Evolutionary conservation across 2,113 vertebrate genomes (phyloP).

Genomic region (Fulica atra): DNA sequence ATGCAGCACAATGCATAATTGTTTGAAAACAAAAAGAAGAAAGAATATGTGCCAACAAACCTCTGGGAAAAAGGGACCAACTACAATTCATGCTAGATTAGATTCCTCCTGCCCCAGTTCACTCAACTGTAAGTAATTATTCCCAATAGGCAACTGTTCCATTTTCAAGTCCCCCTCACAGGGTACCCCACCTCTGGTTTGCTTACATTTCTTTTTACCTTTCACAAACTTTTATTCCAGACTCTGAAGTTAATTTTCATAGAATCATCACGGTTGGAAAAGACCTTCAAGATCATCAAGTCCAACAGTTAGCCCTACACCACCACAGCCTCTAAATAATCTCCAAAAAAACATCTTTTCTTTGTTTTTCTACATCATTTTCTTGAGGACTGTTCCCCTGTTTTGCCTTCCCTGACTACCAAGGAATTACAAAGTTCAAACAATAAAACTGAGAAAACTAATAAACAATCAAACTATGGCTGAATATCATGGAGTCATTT

Average conservation of each 20-base stretch:
- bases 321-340: too few relatives aligned
- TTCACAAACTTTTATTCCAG: neutral
- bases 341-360: neutral
- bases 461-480: neutral
- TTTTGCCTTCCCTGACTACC: neutral
- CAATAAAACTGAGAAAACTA: neutral
- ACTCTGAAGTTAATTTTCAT: neutral
- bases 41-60: neutral
- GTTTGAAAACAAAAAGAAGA: neutral
- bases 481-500: neutral
- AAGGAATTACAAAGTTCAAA: neutral
- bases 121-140: neutral
- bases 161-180: neutral
- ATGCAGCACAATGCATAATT: neutral
- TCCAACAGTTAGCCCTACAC: too few relatives aligned
- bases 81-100: neutral
- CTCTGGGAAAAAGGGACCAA: neutral
- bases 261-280: too few relatives aligned
- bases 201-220: neutral
- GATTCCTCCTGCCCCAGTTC: neutral
- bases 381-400: neutral
- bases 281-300: too few relatives aligned
- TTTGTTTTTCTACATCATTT: neutral
- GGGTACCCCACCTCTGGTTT: neutral
- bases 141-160: rapidly evolving